These are phyloP conservation scores for Monopis laevigella DNA, from an alignment of 2,888 invertebrate genomes.

Conservation along the genomic window DNA sequence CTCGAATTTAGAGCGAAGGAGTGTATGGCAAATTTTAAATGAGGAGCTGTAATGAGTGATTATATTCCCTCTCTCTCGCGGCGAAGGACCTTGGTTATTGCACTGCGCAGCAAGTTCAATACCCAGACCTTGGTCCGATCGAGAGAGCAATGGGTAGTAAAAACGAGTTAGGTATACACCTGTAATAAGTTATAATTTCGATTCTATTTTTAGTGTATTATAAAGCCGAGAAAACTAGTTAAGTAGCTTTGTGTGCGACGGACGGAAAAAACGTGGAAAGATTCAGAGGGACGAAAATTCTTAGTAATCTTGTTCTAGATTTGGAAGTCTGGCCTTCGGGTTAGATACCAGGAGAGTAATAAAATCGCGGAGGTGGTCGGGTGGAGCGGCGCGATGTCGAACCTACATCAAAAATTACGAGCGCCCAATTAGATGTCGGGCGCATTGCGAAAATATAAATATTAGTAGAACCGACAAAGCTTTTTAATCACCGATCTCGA, in stretches of 20 bases:
- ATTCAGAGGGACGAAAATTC: conserved; percentile 14
- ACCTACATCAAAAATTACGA: conserved; percentile 50
- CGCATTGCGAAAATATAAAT: conserved; percentile 66
- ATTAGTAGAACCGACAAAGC: conserved; percentile 69
- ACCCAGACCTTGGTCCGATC: conserved; percentile 63
- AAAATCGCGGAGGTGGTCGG: conserved; percentile 33
- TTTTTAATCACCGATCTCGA: conserved; percentile 65
- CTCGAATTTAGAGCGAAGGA: too few species aligned
- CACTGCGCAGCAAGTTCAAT: conserved; percentile 58
- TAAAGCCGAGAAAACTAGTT: conserved; percentile 30
- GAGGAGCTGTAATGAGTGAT: conserved; percentile 34
- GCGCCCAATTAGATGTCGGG: conserved; percentile 63
- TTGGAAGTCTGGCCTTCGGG: too few species aligned
- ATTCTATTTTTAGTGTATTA: conserved; percentile 42
- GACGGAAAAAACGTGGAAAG: conserved; percentile 10
- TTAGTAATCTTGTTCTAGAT: too few species aligned
- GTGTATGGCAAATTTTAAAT: too few species aligned
- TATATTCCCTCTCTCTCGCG: conserved; percentile 58
- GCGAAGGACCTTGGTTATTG: conserved; percentile 48
- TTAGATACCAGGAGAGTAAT: conserved; percentile 29
- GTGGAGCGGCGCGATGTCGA: conserved; percentile 32
- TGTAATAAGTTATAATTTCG: conserved; percentile 44
- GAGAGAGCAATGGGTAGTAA: conserved; percentile 39
- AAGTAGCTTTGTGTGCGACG: conserved; percentile 13
- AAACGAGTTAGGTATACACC: conserved; percentile 55